Base-by-base conservation (phyloP, 2,888 invertebrate species). In the Brenthis ino region DNA sequence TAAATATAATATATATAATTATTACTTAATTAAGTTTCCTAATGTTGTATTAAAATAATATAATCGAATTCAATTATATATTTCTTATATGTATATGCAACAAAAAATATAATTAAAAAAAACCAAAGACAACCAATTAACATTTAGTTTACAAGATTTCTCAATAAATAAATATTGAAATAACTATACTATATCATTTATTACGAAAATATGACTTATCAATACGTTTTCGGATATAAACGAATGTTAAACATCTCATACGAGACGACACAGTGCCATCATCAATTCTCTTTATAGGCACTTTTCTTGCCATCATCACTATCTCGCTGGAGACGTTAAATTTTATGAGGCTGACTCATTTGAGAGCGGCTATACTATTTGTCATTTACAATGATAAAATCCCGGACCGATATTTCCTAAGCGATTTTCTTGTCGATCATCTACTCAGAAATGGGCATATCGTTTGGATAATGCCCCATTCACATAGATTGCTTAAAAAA, bases 231-330 rank as follows among this genome's bases (percentile, higher is more conserved):
- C 20, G 20, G 37, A 63, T 43, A 63, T 53, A 63, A 53, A 53
- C 51, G 43, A 63, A 63, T 24, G 53, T 63, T 63, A 53, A 63
- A 63, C 63, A 63, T 53, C 53, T 63, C 63, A 63, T 53, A 63
- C 63, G 51, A 43, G 37, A 11, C 37, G 80, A 77, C 80, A 81
- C 79, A 76, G 80, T 78, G 76, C 74, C 67, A 82, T 85, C 89
- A 90, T 92, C 89, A 91, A 90, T 90, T 87, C 85, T 80, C 82
- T 90, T 91, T 91, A 91, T 88, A 82, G 89, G 80, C 84, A 85
- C 84, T 89, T 87, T 87, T 85, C 85, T 85, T 80, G 80, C 85
- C 87, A 85, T 89, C 85, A 82, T 79, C 88, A 89, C 90, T 90
- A 92, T 91, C 89, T 81, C 80, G 80, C 82, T 80, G 80, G 85